Conservation (phyloP, 2,113 vertebrate species). For the Haplochromis vanheusdeni region DNA sequence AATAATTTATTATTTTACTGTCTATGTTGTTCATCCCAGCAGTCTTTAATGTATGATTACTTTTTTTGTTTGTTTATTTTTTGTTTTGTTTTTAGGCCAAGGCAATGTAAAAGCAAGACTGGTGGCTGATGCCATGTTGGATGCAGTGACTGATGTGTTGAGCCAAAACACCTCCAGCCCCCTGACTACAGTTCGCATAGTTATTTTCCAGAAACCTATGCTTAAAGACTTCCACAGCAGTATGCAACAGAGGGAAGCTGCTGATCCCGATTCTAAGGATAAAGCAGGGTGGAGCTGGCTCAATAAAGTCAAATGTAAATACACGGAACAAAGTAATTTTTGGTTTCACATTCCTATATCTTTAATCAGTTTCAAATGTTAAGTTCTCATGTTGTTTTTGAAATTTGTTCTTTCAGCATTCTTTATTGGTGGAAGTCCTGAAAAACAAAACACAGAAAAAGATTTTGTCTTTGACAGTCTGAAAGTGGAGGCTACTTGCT, state of each 20-base stretch:
- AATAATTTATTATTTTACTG: too few relatives aligned
- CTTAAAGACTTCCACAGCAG: background rate
- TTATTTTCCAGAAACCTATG: background rate
- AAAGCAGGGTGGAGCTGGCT: rapidly evolving
- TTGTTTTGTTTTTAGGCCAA: background rate
- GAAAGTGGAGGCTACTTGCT: constrained; percentile 54
- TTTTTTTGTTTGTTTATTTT: too few relatives aligned
- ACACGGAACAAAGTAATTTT: background rate
- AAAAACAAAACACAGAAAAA: too few relatives aligned
- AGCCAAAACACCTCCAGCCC: rapidly evolving
- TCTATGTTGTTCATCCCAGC: background rate
- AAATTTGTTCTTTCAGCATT: background rate
- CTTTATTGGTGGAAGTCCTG: background rate
- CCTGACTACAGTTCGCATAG: background rate
- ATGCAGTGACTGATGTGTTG: background rate
- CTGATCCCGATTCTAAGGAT: background rate
- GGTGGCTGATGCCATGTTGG: constrained; percentile 58
- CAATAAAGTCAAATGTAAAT: constrained; percentile 52
- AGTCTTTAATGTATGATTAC: background rate
- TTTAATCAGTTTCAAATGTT: background rate
- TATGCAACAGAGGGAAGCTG: background rate
- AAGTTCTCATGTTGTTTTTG: background rate
- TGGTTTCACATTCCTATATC: background rate
- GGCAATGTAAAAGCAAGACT: rapidly evolving
- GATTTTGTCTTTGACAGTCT: constrained; percentile 41